Percentiles rank a stretch among this genome's conserved stretches.
These are phyloP conservation scores for Pachyramphus minor DNA, from an alignment of 2,113 vertebrate genomes.

Conservation along the genomic window DNA sequence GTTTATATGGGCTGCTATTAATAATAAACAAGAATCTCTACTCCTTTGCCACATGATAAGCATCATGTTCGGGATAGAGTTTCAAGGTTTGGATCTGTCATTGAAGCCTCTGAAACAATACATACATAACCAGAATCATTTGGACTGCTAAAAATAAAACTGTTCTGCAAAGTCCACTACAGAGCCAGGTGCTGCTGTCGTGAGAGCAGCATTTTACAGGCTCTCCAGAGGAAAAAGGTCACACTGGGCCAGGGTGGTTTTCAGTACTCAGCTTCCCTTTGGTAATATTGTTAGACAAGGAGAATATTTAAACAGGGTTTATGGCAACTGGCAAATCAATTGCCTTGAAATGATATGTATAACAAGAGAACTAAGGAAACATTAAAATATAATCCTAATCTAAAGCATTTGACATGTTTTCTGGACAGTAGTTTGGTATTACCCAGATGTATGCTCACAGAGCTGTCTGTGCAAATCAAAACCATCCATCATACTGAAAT, in stretches of 20 bases:
- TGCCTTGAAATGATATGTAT: neutral
- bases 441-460: conserved; percentile 2
- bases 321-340: conserved; percentile 47
- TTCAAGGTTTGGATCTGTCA: conserved; percentile 5
- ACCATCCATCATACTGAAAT: neutral
- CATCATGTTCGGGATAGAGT: neutral
- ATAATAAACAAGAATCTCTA: conserved; percentile 15
- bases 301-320: conserved; percentile 42
- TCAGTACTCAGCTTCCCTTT: neutral
- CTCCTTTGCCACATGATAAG: conserved; percentile 19
- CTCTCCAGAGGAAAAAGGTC: neutral
- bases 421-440: conserved; percentile 56
- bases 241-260: neutral
- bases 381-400: conserved; percentile 40
- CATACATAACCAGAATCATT: neutral
- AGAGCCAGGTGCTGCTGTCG: neutral
- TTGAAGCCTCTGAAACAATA: neutral
- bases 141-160: neutral
- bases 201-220: neutral
- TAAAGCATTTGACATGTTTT: conserved; percentile 59
- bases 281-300: neutral
- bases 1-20: conserved; percentile 16
- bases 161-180: neutral
- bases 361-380: conserved; percentile 20
- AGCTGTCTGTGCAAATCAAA: conserved; percentile 25